Evolutionary conservation across 2,888 invertebrate genomes (phyloP), one percentile per base, ranked within the genome.

Genomic region (Hypomecis punctinalis): DNA sequence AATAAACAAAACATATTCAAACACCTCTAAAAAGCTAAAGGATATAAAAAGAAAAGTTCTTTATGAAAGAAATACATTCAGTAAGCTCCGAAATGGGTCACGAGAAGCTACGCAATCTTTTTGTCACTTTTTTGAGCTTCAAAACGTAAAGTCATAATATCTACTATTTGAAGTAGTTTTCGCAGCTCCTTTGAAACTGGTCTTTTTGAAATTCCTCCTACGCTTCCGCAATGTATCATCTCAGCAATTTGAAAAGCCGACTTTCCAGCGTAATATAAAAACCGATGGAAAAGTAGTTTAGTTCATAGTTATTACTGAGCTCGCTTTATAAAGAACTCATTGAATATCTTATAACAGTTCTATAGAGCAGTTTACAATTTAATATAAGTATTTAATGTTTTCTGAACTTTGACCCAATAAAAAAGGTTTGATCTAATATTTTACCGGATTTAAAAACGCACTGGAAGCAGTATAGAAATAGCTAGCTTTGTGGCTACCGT

Each of bases 151-250:
- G 52, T 53, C 52, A 47, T 65, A 52, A 52, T 57, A 65, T 65
- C 60, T 57, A 52, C 52, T 61, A 52, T 61, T 57, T 47, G 52
- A 47, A 52, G 23, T 42, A 51, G 7, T 56, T 60, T 54, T 66
- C 37, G 45, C 45, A n/a, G 40, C 52, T 58, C 69, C 70, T 76
- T 76, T 75, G 70, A 70, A 63, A 68, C 54, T 46, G 55, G 58
- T 69, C 58, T 66, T 70, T 74, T 78, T 79, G 73, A 75, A 67
- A 61, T 63, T 63, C 55, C 43, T 66, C 33, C 35, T 33, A 35
- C 57, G 43, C 47, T 61, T 51, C 55, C 58, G 11, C 47, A 33
- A 43, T 57, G 51, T 45, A 57, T 61, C 42, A 58, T 56, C 43
- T 23, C 53, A 35, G 23, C n/a, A 11, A 49, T 39, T 61, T 49